Conservation (phyloP, 2,797 vertebrate genomes). For the Otolemur crassicaudatus region DNA sequence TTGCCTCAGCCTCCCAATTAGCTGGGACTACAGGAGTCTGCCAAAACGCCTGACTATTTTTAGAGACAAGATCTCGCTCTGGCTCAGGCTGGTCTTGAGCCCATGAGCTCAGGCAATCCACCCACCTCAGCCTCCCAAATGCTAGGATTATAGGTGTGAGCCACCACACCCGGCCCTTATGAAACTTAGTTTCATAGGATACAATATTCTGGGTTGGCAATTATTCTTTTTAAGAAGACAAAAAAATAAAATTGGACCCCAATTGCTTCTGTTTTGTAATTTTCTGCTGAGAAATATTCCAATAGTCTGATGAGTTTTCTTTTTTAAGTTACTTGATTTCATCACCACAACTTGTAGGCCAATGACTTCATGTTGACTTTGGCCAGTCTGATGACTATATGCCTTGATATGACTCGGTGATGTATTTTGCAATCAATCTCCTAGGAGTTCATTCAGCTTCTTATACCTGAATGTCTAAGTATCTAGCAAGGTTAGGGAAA, state of each 20-base stretch:
- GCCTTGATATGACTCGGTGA: background rate
- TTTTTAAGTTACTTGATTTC: background rate
- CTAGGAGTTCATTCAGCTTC: background rate
- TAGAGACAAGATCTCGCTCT: too few relatives aligned
- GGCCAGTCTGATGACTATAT: background rate
- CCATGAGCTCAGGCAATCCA: too few relatives aligned
- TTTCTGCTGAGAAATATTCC: background rate
- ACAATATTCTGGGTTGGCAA: background rate
- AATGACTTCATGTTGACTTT: background rate
- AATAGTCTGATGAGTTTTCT: background rate
- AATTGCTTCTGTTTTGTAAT: background rate
- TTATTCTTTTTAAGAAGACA: background rate
- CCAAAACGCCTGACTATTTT: too few relatives aligned
- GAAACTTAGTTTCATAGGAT: background rate
- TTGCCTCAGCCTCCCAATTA: too few relatives aligned
- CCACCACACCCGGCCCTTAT: background rate
- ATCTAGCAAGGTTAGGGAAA: background rate
- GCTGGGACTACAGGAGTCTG: too few relatives aligned
- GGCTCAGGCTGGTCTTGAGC: too few relatives aligned
- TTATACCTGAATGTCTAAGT: background rate
- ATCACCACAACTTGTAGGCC: background rate
- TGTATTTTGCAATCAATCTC: background rate
- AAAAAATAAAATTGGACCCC: background rate
- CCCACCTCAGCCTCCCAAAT: too few relatives aligned
- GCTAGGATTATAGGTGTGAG: too few relatives aligned